Percentiles rank a stretch among this genome's conserved stretches.
These are phyloP conservation scores for Myotis pilosus DNA, from an alignment of 2,797 vertebrate genomes.

Conservation along the genomic window DNA sequence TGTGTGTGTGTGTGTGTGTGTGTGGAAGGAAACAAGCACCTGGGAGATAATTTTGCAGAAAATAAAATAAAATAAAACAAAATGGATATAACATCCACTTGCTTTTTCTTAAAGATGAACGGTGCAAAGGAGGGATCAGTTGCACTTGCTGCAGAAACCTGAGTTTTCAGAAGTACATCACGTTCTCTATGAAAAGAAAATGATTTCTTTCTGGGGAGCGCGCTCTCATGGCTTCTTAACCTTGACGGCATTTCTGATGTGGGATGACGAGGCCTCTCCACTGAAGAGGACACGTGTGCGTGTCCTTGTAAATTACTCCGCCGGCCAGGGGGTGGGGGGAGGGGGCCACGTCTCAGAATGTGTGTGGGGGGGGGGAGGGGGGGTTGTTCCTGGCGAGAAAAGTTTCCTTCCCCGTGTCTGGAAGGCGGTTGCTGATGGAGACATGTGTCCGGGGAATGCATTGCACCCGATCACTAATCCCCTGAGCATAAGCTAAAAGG, in stretches of 20 bases:
- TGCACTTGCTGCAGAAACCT: constrained; percentile 74
- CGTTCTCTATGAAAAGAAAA: constrained; percentile 74
- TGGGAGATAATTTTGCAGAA: constrained; percentile 37
- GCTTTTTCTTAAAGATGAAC: constrained; percentile 63
- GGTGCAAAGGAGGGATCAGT: constrained; percentile 67
- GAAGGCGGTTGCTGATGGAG: neutral
- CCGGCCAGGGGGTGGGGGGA: neutral
- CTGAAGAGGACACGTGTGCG: neutral
- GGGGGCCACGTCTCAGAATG: neutral
- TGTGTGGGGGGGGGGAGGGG: neutral
- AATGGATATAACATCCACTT: constrained; percentile 65
- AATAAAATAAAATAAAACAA: neutral
- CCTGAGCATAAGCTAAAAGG: constrained; percentile 61
- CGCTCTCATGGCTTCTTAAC: constrained; percentile 76
- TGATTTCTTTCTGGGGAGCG: constrained; percentile 77
- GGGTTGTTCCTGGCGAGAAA: neutral
- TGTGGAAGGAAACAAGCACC: constrained; percentile 54
- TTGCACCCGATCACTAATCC: constrained; percentile 31
- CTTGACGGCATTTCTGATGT: constrained; percentile 78
- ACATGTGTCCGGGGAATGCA: neutral
- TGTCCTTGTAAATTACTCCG: constrained; percentile 46
- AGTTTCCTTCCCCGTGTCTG: neutral
- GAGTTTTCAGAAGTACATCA: constrained; percentile 69
- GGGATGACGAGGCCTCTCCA: constrained; percentile 68
- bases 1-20: neutral